phyloP scores from a whole-genome alignment of 2,888 invertebrate genomes.

The Habrosyne pyritoides region DNA sequence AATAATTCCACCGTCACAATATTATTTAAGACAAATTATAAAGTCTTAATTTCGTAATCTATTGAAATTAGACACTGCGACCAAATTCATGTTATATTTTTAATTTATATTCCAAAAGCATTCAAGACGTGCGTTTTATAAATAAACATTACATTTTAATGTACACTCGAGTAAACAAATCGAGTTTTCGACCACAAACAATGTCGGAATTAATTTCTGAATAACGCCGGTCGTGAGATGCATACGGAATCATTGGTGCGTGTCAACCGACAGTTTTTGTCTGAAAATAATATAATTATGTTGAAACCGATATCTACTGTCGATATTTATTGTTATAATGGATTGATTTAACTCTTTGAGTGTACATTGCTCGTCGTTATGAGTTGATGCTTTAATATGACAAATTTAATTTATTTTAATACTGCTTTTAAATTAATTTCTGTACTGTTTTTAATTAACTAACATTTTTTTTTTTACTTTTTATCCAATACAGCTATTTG shows the following conservation, averaged over 20 bases:
- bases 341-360: slow-evolving; percentile 17
- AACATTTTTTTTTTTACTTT: too few species aligned
- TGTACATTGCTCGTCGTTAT: slow-evolving; percentile 28
- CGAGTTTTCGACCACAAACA: slow-evolving; percentile 30
- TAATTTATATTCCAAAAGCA: slow-evolving; percentile 6
- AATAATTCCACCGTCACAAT: too few species aligned
- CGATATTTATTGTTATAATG: slow-evolving; percentile 27
- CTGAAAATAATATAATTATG: slow-evolving; percentile 52
- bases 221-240: slow-evolving; percentile 26
- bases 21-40: not conserved
- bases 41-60: not conserved
- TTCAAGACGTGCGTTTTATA: slow-evolving; percentile 3
- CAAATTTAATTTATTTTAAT: too few species aligned
- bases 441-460: too few species aligned
- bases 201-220: slow-evolving; percentile 35
- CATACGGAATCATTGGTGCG: slow-evolving; percentile 36
- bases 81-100: not conserved
- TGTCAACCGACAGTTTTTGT: slow-evolving; percentile 59
- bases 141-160: slow-evolving; percentile 15
- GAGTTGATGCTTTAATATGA: not conserved
- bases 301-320: slow-evolving; percentile 50
- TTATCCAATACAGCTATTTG: too few species aligned
- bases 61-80: not conserved
- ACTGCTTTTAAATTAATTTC: too few species aligned
- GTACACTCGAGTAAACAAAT: slow-evolving; percentile 28